Evolutionary conservation across 2,888 invertebrate species (phyloP).

Genomic region (Sericinus montela): DNA sequence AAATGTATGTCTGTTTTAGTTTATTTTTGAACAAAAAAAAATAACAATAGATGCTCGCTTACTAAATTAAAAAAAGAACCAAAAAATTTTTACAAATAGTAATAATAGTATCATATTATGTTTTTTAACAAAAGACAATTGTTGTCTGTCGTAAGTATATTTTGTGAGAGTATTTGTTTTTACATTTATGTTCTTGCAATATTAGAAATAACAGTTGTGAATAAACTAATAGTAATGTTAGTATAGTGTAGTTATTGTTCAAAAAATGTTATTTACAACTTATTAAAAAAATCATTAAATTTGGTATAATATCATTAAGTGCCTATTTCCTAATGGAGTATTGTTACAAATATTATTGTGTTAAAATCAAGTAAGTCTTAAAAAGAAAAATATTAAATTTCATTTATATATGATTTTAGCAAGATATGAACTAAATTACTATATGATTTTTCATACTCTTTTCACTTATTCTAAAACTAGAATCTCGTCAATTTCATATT

Average conservation of each 20-base stretch:
- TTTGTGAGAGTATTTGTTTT: background rate
- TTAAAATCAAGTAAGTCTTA: background rate
- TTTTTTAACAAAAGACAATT: too few species aligned
- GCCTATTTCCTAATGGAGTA: constrained; percentile 30
- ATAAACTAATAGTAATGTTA: background rate
- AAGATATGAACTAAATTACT: background rate
- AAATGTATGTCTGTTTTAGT: too few species aligned
- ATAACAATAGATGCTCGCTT: too few species aligned
- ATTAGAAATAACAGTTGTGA: background rate
- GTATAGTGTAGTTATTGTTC: constrained; percentile 5
- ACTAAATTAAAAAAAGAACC: too few species aligned
- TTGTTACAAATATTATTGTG: constrained; percentile 13
- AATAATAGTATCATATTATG: too few species aligned
- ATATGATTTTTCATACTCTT: background rate
- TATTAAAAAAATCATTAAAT: constrained; percentile 34
- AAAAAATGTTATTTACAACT: constrained; percentile 26
- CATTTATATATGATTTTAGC: background rate
- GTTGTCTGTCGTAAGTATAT: too few species aligned
- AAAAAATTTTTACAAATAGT: too few species aligned
- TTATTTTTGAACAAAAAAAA: too few species aligned
- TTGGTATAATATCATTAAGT: constrained; percentile 42
- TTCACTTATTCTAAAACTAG: constrained; percentile 14
- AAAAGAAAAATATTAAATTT: background rate
- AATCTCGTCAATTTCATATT: constrained; percentile 12
- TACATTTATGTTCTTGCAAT: constrained; percentile 4